Evolutionary conservation across 2,888 invertebrate genomes (phyloP).

Genomic region (Gryllus longicercus): DNA sequence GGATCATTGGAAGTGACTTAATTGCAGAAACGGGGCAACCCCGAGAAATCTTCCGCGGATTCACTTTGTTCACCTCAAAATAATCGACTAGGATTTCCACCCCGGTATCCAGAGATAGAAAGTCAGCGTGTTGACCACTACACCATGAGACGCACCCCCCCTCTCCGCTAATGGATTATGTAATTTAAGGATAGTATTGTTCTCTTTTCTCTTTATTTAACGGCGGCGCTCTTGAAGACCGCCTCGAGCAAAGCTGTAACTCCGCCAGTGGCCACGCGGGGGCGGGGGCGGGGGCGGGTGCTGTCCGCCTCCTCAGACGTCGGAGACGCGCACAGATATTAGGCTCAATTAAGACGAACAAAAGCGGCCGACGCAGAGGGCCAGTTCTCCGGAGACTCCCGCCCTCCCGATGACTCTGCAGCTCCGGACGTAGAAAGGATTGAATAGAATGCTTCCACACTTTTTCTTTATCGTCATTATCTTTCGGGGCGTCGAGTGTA

Average conservation of each 20-base stretch:
- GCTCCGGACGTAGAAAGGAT: neutral
- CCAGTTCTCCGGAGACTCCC: too few relatives aligned
- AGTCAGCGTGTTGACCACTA: too few relatives aligned
- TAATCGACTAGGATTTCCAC: too few relatives aligned
- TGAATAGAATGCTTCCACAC: constrained; percentile 6
- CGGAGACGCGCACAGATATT: neutral
- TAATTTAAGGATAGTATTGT: too few relatives aligned
- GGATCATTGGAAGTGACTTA: too few relatives aligned
- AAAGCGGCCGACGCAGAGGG: neutral
- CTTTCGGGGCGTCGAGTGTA: neutral
- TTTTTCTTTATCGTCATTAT: constrained; percentile 17
- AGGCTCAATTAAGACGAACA: constrained; percentile 5
- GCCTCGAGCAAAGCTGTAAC: neutral
- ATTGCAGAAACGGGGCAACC: too few relatives aligned
- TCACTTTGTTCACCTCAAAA: too few relatives aligned
- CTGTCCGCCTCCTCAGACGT: neutral
- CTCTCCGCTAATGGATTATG: too few relatives aligned
- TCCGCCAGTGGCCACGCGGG: neutral
- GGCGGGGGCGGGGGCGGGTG: neutral
- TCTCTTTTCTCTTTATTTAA: too few relatives aligned
- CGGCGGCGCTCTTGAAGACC: neutral
- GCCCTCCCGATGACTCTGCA: neutral
- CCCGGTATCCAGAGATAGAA: too few relatives aligned
- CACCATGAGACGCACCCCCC: too few relatives aligned
- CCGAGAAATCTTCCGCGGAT: too few relatives aligned